Evolutionary conservation across 2,888 invertebrate species (phyloP).

Genomic region (Cremastinae sp.): DNA sequence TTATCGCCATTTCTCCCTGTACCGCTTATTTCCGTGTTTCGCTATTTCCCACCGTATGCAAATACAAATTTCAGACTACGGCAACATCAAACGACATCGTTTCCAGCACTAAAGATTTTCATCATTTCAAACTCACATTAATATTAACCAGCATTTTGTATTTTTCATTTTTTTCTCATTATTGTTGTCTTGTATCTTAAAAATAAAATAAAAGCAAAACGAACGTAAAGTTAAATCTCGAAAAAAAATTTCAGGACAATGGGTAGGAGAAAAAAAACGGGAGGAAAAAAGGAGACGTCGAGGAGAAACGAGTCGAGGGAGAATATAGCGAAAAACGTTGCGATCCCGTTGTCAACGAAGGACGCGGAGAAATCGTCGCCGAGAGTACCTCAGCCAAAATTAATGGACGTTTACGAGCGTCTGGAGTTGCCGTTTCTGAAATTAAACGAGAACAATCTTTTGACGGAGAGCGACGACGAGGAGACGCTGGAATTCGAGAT

Average conservation of each 20-base stretch:
- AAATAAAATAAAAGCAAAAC: not conserved
- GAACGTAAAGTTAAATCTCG: not conserved
- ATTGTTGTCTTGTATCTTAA: no score
- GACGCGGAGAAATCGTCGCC: constrained; percentile 16
- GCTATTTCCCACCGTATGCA: constrained; percentile 31
- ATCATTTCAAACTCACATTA: not conserved
- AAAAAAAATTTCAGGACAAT: constrained; percentile 19
- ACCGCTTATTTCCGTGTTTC: constrained; percentile 14
- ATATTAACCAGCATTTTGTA: no score
- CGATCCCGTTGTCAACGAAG: not conserved
- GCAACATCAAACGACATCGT: constrained; percentile 36
- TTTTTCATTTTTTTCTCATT: no score
- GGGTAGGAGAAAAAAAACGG: constrained; percentile 51
- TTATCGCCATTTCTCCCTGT: constrained; percentile 5
- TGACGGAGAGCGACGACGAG: constrained; percentile 80
- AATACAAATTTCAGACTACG: constrained; percentile 21
- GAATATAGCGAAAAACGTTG: not conserved
- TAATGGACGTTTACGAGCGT: constrained; percentile 38
- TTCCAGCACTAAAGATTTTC: constrained; percentile 12
- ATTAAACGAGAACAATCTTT: constrained; percentile 56
- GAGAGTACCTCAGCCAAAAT: constrained; percentile 2
- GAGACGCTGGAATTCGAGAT: constrained; percentile 85
- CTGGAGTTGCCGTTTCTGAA: constrained; percentile 50
- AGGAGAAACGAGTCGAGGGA: constrained; percentile 20
- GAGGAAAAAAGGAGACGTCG: constrained; percentile 12